Evolutionary conservation across 2,888 invertebrate genomes (phyloP), one percentile per base, ranked within the genome.

Genomic region (Cybosia mesomella): DNA sequence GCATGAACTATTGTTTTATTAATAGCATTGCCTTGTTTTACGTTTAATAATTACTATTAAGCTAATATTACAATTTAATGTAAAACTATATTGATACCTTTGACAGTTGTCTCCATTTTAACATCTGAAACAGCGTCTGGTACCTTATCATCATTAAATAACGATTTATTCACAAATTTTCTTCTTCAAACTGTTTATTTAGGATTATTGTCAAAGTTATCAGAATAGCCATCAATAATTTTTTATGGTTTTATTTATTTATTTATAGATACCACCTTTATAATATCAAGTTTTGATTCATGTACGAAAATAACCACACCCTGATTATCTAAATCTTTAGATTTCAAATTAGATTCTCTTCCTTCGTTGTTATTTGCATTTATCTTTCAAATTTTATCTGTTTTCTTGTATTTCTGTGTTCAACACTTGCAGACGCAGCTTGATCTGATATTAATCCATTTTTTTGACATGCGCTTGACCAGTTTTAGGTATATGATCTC

Each of bases 1-100:
- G 66, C 66, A 66, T 66, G 66, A 59, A 53, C 54, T 24, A 36
- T 65, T 57, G 32, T 58, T 32, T 65, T 43, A 49, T 58, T 59
- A 59, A 43, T 24, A 36, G 66, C 65, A 22, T 34, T 65, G 49
- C 34, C 58, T 60, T 49, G 24, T 24, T 49, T 49, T 36, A 49
- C 58, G 24, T 54, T 54, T 28, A 13, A 24, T 57, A 10, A 24
- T 53, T 13, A 15, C 24, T 43, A 28, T 54, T 54, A 36, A 62
- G 22, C 22, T 21, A n/a, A 21, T 32, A 28, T 62, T 53, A 22
- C 36, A 24, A 55, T 34, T 36, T 36, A 2, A n/a, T 43, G 18
- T 64, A 13, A n/a, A 43, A 18, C 15, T 24, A 36, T 11, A 21
- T 11, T 58, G 58, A 8, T 21, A 55, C 1, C 24, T 24, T 24